Evolutionary conservation across 2,797 vertebrate genomes (phyloP).

Genomic region (Cygnus olor): DNA sequence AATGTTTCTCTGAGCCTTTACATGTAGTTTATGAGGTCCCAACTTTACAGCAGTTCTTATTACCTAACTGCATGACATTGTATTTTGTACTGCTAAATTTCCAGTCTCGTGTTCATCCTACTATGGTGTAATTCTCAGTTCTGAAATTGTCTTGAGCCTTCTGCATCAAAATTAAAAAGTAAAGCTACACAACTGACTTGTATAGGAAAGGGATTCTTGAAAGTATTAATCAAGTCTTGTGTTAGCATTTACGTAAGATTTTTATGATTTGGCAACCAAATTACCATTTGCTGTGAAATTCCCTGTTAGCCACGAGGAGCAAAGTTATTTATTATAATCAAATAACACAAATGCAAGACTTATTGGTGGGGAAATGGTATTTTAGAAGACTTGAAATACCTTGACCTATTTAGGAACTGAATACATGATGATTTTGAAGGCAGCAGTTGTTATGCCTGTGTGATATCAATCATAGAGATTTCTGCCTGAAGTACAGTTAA

Average conservation of each 20-base stretch:
- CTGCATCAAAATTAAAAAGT: not conserved
- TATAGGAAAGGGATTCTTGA: not conserved
- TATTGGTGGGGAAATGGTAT: not conserved
- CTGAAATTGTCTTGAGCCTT: not conserved
- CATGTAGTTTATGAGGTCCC: not conserved
- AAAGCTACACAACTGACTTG: not conserved
- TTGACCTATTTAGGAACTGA: constrained; percentile 51
- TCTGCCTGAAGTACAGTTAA: constrained; percentile 42
- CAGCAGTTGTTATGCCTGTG: constrained; percentile 58
- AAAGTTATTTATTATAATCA: not conserved
- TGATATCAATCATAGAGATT: constrained; percentile 35
- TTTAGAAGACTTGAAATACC: constrained; percentile 22
- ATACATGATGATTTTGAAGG: not conserved
- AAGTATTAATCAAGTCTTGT: not conserved
- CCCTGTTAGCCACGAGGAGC: not conserved
- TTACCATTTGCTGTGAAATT: not conserved
- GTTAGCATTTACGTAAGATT: not conserved
- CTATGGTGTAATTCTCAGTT: not conserved
- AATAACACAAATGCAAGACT: not conserved
- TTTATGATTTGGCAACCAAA: not conserved
- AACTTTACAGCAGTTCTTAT: not conserved
- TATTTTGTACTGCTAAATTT: not conserved
- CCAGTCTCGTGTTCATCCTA: not conserved
- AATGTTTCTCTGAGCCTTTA: not conserved
- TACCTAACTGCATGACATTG: not conserved